A percentile compares a stretch with the other conserved stretches of the same genome.
These are phyloP conservation scores for Danio albolineatus DNA, from an alignment of 2,797 vertebrate species.

Conservation along the genomic window DNA sequence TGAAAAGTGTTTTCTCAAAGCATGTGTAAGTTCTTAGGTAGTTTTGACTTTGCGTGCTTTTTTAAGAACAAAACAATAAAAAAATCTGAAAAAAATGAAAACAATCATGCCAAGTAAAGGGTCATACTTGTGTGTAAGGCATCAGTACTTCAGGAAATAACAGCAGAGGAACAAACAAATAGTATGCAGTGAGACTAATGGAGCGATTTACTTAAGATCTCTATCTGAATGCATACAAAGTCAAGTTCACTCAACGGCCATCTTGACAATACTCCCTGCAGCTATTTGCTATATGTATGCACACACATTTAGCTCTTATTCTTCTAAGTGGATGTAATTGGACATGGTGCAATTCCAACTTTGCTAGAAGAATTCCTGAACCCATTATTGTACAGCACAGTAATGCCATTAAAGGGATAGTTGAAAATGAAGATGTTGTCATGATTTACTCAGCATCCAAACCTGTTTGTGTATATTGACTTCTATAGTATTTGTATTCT, in stretches of 20 bases:
- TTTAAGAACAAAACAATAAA: background rate
- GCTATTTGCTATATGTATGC: background rate
- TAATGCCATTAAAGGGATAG: too few species aligned
- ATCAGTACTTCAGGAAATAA: constrained; percentile 43
- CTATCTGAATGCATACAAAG: constrained; percentile 51
- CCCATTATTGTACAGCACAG: too few species aligned
- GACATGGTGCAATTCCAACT: too few species aligned
- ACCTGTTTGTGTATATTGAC: too few species aligned
- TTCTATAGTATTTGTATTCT: too few species aligned
- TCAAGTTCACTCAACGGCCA: background rate
- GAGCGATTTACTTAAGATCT: constrained; percentile 64
- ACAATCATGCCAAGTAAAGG: background rate
- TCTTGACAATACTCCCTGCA: background rate
- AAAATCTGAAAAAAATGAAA: background rate
- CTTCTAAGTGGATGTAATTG: too few species aligned
- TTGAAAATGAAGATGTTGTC: too few species aligned
- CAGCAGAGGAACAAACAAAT: constrained; percentile 63
- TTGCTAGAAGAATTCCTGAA: too few species aligned
- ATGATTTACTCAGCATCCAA: too few species aligned
- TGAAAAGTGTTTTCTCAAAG: background rate
- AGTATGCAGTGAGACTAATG: constrained; percentile 65
- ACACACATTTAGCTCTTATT: background rate
- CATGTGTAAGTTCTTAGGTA: background rate
- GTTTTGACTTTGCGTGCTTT: background rate
- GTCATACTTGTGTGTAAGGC: constrained; percentile 21